Evolutionary conservation across 1,140 invertebrate species (phyloP).

Genomic region (Pollicipes pollicipes): DNA sequence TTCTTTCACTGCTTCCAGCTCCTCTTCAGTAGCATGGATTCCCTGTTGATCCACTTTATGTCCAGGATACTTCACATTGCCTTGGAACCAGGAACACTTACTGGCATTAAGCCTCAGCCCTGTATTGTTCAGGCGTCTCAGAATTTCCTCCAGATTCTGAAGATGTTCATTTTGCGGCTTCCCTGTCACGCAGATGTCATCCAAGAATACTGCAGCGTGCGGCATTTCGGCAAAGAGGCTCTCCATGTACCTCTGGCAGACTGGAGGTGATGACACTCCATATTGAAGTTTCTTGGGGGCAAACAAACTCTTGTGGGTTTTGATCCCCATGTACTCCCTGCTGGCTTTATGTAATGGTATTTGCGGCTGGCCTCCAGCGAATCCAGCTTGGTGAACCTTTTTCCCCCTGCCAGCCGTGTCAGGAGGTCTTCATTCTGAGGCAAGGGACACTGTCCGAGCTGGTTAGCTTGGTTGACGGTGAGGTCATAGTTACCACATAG

Average conservation of each 20-base stretch:
- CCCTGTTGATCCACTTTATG: not conserved
- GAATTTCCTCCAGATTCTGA: too few species aligned
- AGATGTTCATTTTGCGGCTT: too few species aligned
- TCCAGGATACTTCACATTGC: not conserved
- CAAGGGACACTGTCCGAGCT: not conserved
- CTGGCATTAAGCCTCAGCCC: not conserved
- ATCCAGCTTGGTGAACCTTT: not conserved
- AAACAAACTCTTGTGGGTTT: not conserved
- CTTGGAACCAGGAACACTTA: not conserved
- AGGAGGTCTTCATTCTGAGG: not conserved
- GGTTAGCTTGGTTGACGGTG: not conserved
- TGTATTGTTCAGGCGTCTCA: not conserved
- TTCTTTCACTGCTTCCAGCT: not conserved
- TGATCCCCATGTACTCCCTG: not conserved
- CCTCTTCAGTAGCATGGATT: not conserved
- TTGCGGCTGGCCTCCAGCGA: not conserved
- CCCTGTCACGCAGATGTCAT: slow-evolving; percentile 8
- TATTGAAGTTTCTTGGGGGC: not conserved
- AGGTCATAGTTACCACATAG: not conserved
- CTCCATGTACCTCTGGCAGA: not conserved
- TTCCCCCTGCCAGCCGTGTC: not conserved
- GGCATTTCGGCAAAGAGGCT: not conserved
- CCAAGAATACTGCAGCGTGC: not conserved
- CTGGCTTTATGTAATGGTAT: too few species aligned
- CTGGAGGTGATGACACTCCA: not conserved